These are phyloP conservation scores for Pelochelys cantorii DNA, from an alignment of 2,797 vertebrate species.

Conservation along the genomic window DNA sequence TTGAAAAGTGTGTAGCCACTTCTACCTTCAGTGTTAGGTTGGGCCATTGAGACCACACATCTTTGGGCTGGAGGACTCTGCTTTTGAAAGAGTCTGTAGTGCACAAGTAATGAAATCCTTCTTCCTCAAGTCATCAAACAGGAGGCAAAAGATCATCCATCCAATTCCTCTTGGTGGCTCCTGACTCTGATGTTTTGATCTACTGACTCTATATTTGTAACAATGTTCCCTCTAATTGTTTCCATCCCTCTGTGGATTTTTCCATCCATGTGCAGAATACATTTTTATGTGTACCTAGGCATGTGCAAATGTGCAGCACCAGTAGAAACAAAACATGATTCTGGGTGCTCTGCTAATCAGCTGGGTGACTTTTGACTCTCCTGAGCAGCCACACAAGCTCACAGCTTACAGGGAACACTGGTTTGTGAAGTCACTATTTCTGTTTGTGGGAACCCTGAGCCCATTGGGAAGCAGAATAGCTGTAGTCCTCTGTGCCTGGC, in stretches of 20 bases:
- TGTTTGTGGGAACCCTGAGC: neutral
- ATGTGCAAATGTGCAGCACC: too few relatives aligned
- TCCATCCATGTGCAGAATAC: too few relatives aligned
- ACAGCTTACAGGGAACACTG: too few relatives aligned
- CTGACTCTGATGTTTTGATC: neutral
- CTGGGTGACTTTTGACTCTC: too few relatives aligned
- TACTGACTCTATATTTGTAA: neutral
- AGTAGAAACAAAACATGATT: too few relatives aligned
- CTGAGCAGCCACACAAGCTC: too few relatives aligned
- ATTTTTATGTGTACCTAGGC: too few relatives aligned
- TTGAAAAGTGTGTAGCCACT: neutral
- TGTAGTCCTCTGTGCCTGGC: too few relatives aligned
- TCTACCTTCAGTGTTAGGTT: neutral
- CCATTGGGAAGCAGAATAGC: neutral
- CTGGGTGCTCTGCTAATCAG: too few relatives aligned
- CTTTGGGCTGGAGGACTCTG: neutral
- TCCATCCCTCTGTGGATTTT: too few relatives aligned
- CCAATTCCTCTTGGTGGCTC: neutral
- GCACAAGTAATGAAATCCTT: neutral
- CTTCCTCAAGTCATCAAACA: neutral
- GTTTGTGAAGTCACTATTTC: neutral
- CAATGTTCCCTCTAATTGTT: too few relatives aligned
- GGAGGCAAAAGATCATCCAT: neutral
- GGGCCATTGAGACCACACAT: neutral
- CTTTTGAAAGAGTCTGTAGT: neutral